A percentile compares a stretch with the other conserved stretches of the same genome.
Conservation (phyloP, 2,797 vertebrate species). For the Pangasius macronema region DNA sequence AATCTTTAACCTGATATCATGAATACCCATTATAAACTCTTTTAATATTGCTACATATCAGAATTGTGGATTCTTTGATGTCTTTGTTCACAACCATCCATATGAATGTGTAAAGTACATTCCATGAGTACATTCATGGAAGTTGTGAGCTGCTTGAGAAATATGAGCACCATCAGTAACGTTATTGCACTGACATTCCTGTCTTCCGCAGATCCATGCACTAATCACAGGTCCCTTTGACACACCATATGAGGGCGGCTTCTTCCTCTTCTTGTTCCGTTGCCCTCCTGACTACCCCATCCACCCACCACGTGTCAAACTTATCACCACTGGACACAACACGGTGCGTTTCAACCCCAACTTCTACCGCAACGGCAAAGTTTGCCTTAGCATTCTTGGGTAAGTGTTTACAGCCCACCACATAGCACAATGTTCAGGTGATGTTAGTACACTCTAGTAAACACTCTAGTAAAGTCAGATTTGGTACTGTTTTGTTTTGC, state of each 20-base stretch:
- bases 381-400: conserved; percentile 98
- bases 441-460: too few species aligned
- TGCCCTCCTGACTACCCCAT: conserved; percentile 99
- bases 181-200: neutral
- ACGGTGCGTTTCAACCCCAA: conserved; percentile 99
- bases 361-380: conserved; percentile 99
- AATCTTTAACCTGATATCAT: neutral
- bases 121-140: conserved; percentile 5
- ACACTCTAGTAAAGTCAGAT: neutral
- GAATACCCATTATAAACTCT: neutral
- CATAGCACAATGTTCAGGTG: neutral
- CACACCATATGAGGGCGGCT: conserved; percentile 97
- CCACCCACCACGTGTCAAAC: conserved; percentile 95
- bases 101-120: conserved; percentile 4
- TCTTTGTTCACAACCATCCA: neutral
- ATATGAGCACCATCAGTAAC: neutral
- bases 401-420: conserved; percentile 67
- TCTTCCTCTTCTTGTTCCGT: conserved; percentile 98
- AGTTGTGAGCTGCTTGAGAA: neutral
- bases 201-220: conserved; percentile 86
- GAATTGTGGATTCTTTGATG: neutral
- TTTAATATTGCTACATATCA: conserved; percentile 1
- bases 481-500: neutral
- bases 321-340: conserved; percentile 98
- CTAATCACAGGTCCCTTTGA: conserved; percentile 98